A percentile compares a stretch with the other conserved stretches of the same genome.
Conservation (phyloP, 2,113 vertebrate genomes). For the Mormoops blainvillei region DNA sequence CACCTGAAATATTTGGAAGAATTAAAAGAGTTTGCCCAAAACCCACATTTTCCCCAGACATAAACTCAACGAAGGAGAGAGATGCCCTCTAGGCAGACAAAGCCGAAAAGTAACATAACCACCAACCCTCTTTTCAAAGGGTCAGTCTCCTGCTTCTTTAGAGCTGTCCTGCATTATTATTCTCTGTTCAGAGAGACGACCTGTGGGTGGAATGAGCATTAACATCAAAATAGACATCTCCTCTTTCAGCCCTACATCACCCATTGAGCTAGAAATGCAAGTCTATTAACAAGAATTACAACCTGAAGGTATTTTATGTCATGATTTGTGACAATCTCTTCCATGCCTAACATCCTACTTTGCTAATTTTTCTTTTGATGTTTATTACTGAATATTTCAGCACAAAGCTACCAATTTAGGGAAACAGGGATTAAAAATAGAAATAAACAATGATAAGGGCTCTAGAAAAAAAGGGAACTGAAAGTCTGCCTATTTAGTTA, state of each 20-base stretch:
- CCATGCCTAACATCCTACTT: background rate
- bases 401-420: background rate
- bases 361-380: background rate
- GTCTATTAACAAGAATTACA: background rate
- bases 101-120: background rate
- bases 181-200: background rate
- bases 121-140: background rate
- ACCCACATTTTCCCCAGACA: background rate
- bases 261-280: background rate
- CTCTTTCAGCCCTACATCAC: fast-evolving
- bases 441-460: background rate
- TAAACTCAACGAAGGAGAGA: background rate
- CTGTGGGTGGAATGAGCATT: background rate
- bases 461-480: background rate
- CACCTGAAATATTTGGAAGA: background rate
- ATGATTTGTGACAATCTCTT: background rate
- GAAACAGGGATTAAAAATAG: conserved; percentile 11
- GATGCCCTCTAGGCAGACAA: background rate
- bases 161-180: fast-evolving
- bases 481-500: background rate
- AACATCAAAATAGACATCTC: too few species aligned
- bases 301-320: background rate
- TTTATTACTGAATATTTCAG: conserved; percentile 9
- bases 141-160: background rate
- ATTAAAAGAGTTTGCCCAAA: background rate